These are phyloP conservation scores for Melolontha melolontha DNA, from an alignment of 2,888 invertebrate species.

Conservation along the genomic window DNA sequence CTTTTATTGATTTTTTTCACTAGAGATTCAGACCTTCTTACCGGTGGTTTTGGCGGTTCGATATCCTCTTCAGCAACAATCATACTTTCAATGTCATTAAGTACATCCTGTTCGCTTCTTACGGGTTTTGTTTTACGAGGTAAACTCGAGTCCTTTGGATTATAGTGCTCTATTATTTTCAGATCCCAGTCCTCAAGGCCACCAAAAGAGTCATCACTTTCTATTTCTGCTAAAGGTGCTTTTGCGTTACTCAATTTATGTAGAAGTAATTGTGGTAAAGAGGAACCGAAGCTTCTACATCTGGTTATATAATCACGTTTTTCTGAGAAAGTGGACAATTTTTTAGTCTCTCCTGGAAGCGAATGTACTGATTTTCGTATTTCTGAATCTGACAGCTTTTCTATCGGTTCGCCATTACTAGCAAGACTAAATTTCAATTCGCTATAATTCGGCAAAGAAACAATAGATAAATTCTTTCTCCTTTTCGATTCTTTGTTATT, in stretches of 20 bases:
- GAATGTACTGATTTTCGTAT: conserved; percentile 57
- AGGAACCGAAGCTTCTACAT: conserved; percentile 66
- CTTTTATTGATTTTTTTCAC: conserved; percentile 58
- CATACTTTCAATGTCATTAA: conserved; percentile 60
- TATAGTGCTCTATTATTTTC: conserved; percentile 65
- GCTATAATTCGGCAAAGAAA: conserved; percentile 69
- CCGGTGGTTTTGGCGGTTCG: conserved; percentile 55
- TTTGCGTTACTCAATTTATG: conserved; percentile 61
- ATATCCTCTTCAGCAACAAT: conserved; percentile 58
- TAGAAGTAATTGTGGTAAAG: conserved; percentile 64
- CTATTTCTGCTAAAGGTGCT: conserved; percentile 59
- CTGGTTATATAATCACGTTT: conserved; percentile 62
- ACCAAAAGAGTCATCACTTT: conserved; percentile 67
- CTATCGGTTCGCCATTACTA: conserved; percentile 54
- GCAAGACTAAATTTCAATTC: conserved; percentile 64
- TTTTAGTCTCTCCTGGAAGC: conserved; percentile 55
- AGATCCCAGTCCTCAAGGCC: conserved; percentile 68
- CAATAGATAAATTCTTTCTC: conserved; percentile 67
- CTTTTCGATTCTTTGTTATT: conserved; percentile 56
- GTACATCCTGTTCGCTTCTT: conserved; percentile 53
- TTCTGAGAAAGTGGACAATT: conserved; percentile 40
- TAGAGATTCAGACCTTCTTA: conserved; percentile 58
- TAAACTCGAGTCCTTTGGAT: conserved; percentile 63
- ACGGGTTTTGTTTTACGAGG: conserved; percentile 56
- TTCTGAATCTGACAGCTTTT: conserved; percentile 50